A percentile compares a stretch with the other conserved stretches of the same genome.
Conservation (phyloP, 2,797 vertebrate species). For the Argentina silus region DNA sequence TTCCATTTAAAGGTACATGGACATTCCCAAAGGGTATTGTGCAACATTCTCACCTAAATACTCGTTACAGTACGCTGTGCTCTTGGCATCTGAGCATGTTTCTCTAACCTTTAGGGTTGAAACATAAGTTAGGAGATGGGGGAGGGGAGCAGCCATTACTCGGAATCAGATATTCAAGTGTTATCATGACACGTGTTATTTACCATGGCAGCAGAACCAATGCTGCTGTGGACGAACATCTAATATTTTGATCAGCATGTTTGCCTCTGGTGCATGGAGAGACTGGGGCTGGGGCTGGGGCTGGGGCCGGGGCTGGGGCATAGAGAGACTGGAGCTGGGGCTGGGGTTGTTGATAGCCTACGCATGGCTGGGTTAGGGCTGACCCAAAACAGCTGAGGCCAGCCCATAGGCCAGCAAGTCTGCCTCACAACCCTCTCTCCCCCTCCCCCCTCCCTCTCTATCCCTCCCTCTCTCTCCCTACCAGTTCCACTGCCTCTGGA, state of each 20-base stretch:
- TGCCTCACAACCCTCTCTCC: not conserved
- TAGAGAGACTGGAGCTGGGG: not conserved
- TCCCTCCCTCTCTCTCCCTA: slow-evolving; percentile 1
- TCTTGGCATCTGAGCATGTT: slow-evolving; percentile 49
- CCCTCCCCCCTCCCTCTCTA: not conserved
- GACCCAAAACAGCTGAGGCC: slow-evolving; percentile 40
- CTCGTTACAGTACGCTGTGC: slow-evolving; percentile 14
- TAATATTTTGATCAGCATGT: slow-evolving; percentile 53
- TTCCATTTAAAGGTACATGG: not conserved
- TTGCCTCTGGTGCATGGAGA: slow-evolving; percentile 48
- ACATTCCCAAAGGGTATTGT: not conserved
- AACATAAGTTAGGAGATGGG: slow-evolving; percentile 66
- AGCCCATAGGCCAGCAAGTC: not conserved
- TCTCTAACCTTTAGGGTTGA: slow-evolving; percentile 59
- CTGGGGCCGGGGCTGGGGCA: not conserved
- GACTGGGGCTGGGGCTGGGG: slow-evolving; percentile 33
- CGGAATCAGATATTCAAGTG: slow-evolving; percentile 68
- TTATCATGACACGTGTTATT: slow-evolving; percentile 73
- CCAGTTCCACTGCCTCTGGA: slow-evolving; percentile 13
- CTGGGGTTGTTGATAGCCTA: slow-evolving; percentile 1
- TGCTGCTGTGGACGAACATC: slow-evolving; percentile 51
- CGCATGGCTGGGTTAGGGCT: slow-evolving; percentile 25
- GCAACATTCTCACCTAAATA: not conserved
- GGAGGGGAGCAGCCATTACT: slow-evolving; percentile 62
- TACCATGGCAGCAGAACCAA: slow-evolving; percentile 65